phyloP scores from a whole-genome alignment of 1,140 invertebrate species.

The Musca domestica region DNA sequence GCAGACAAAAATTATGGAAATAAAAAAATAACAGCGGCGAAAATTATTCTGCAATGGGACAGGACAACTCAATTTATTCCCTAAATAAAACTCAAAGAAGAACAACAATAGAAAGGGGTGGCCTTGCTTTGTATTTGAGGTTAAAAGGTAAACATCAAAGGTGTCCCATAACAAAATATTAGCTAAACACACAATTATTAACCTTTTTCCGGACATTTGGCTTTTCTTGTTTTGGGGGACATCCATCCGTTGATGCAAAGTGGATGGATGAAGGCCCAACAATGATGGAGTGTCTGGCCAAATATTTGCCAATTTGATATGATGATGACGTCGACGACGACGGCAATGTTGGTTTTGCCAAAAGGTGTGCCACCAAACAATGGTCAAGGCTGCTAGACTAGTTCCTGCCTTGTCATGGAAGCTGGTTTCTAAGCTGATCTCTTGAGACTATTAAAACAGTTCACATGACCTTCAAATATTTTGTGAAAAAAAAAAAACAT shows the following conservation, averaged over 20 bases:
- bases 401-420: not conserved
- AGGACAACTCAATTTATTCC: too few species aligned
- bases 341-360: too few species aligned
- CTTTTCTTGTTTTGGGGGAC: not conserved
- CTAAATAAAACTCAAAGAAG: too few species aligned
- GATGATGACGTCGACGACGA: too few species aligned
- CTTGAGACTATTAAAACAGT: not conserved
- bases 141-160: not conserved
- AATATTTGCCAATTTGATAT: too few species aligned
- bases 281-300: not conserved
- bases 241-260: not conserved
- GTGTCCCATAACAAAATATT: conserved; percentile 5
- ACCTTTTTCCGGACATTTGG: not conserved
- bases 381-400: too few species aligned
- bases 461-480: conserved; percentile 8
- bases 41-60: too few species aligned
- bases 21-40: too few species aligned
- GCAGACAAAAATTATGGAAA: too few species aligned
- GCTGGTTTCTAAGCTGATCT: not conserved
- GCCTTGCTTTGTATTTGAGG: too few species aligned
- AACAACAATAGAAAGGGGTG: too few species aligned
- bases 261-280: not conserved
- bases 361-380: too few species aligned
- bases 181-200: not conserved
- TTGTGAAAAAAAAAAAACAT: not conserved